Base-by-base conservation (phyloP, 2,113 vertebrate genomes). In the Syngnathus scovelli region DNA sequence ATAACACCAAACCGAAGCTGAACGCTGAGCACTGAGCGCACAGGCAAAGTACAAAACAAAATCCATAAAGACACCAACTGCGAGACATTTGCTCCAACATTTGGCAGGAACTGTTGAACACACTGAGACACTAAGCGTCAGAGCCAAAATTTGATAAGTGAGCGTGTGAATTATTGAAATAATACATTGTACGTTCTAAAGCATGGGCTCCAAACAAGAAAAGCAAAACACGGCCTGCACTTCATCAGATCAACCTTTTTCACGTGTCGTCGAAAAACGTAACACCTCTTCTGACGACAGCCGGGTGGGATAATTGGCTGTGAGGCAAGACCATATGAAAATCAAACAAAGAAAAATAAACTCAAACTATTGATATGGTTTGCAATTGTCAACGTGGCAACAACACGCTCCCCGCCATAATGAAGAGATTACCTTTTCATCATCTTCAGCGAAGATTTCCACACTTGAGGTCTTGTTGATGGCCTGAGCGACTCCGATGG, bases 391-490 rank as follows among this genome's bases (percentile, higher is more conserved):
- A 75, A 72, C 13, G n/a, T 68, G 41, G 27, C 61, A 69, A 58
- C 21, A 23, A 43, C 59, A 1, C 6, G 21, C 66, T 64, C 58
- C 33, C 13, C 41, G 13, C 15, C 39, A 2, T 39, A 55, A 65
- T 19, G 15, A 66, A 62, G 12, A 66, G 74, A 62, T 92, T 92
- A 99, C 97, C 92, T 96, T 96, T 86, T 99, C 96, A 73, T 99
- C 95, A 68, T 99, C 97, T 70, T 96, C 95, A 54, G 91, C 93
- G 89, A 99, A 99, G 64, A 95, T 93, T 61, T 89, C 90, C 56
- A 95, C 94, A 79, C 92, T 94, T 8, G 95, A 94, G 77, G 87
- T 93, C 88, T 98, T 99, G 90, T 99, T 99, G 90, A 99, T 98
- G 44, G 94, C 95, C 89, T 99, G 96, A 61, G 95, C 94, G 41